Evolutionary conservation across 2,888 invertebrate genomes (phyloP).

Genomic region (Catonia carolina): DNA sequence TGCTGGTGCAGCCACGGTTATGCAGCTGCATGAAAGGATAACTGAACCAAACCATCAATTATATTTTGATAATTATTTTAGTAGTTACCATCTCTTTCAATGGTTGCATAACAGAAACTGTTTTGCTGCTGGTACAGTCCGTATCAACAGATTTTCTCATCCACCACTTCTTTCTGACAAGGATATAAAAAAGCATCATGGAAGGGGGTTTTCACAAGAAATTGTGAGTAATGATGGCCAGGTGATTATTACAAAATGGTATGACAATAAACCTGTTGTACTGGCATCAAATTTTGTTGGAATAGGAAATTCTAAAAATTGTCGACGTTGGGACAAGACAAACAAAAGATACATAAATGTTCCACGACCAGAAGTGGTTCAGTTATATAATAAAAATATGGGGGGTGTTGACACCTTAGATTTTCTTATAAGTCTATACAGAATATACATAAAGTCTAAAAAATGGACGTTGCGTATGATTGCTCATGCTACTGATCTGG

Average conservation of each 20-base stretch:
- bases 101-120: constrained; percentile 4
- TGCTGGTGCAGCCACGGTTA: constrained; percentile 3
- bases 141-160: constrained; percentile 5
- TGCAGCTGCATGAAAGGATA: constrained; percentile 6
- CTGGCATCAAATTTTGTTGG: constrained; percentile 22
- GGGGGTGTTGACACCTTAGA: constrained; percentile 26
- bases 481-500: constrained; percentile 20
- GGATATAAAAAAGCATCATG: neutral
- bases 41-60: constrained; percentile 9
- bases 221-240: constrained; percentile 19
- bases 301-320: constrained; percentile 12
- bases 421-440: constrained; percentile 22
- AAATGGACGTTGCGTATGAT: constrained; percentile 24
- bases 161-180: constrained; percentile 9
- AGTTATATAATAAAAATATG: constrained; percentile 23
- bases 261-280: no score
- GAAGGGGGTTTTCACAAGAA: constrained; percentile 3
- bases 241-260: constrained; percentile 21
- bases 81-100: constrained; percentile 12
- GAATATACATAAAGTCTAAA: constrained; percentile 17
- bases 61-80: constrained; percentile 12
- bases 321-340: constrained; percentile 22
- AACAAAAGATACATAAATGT: constrained; percentile 14
- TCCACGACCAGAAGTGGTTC: constrained; percentile 20
- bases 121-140: neutral